phyloP scores from a whole-genome alignment of 1,140 invertebrate genomes.

The Drosophila nannoptera region DNA sequence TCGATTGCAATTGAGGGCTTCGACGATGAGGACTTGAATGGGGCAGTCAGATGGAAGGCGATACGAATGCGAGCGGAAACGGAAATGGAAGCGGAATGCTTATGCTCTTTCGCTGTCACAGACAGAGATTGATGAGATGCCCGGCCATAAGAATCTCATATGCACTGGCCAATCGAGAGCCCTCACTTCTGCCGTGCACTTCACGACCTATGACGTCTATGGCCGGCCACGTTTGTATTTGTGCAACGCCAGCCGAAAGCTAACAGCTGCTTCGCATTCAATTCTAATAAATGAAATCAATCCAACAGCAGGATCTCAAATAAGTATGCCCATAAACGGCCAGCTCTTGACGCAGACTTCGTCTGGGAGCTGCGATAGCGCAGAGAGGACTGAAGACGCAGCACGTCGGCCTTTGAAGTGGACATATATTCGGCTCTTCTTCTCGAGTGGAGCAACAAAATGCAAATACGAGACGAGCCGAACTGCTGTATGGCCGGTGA shows the following conservation, averaged over 20 bases:
- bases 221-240: constrained; percentile 33
- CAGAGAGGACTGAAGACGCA: no score
- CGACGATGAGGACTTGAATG: background rate
- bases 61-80: background rate
- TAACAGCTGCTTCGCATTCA: constrained; percentile 12
- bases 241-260: constrained; percentile 25
- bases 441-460: no score
- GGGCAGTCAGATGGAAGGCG: background rate
- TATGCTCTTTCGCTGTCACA: constrained; percentile 19
- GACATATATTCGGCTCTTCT: no score
- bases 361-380: no score
- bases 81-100: constrained; percentile 1
- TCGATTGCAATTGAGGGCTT: no score
- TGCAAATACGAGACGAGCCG: no score
- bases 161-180: constrained; percentile 26
- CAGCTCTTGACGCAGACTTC: constrained; percentile 17
- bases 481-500: background rate
- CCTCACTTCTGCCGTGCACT: constrained; percentile 34
- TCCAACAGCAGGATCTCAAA: constrained; percentile 27
- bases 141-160: constrained; percentile 28
- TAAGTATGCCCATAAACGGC: background rate
- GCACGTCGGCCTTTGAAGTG: background rate
- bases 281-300: constrained; percentile 34
- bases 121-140: constrained; percentile 42
- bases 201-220: constrained; percentile 21